These are phyloP conservation scores for Drosophila ezoana DNA, from an alignment of 2,888 invertebrate genomes.

Conservation along the genomic window DNA sequence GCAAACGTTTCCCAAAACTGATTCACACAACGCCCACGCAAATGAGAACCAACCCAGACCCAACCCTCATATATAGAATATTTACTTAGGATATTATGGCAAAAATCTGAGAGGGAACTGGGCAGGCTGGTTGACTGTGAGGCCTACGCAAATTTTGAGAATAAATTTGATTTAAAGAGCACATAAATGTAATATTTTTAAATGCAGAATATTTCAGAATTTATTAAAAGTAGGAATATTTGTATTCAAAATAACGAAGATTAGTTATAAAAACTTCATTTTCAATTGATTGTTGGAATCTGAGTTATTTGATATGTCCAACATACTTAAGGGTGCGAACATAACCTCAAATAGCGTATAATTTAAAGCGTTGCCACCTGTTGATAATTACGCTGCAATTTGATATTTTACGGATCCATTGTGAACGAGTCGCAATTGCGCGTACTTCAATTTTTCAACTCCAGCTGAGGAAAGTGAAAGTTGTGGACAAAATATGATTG, in stretches of 20 bases:
- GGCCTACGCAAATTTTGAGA: slow-evolving; percentile 11
- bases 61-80: not conserved
- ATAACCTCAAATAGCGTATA: not conserved
- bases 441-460: slow-evolving; percentile 14
- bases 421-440: slow-evolving; percentile 31
- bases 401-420: slow-evolving; percentile 1
- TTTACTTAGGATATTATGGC: slow-evolving; percentile 12
- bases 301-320: no score
- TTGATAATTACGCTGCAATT: slow-evolving; percentile 6
- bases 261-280: no score
- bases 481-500: slow-evolving; percentile 43
- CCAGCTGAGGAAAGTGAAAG: slow-evolving; percentile 49
- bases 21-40: slow-evolving; percentile 13
- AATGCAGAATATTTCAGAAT: not conserved
- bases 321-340: no score
- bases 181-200: not conserved
- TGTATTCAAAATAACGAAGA: no score
- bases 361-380: slow-evolving; percentile 4
- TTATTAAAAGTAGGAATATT: no score
- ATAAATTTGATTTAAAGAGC: slow-evolving; percentile 9
- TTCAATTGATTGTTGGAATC: no score
- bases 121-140: not conserved
- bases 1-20: not conserved
- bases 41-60: not conserved
- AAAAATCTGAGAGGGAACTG: not conserved